Percentiles rank a stretch among this genome's conserved stretches.
Conservation (phyloP, 2,888 invertebrate genomes). For the Torymus texanus region DNA sequence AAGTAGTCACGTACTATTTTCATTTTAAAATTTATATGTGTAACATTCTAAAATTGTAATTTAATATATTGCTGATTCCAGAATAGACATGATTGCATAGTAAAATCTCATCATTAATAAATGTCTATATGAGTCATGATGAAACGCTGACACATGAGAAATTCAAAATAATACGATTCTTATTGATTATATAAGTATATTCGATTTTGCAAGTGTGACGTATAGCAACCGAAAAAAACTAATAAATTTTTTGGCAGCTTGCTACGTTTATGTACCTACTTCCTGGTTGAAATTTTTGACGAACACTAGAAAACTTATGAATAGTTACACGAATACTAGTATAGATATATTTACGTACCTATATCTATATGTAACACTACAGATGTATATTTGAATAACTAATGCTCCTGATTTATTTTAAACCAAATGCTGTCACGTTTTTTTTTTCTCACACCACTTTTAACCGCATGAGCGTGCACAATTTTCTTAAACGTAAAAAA, state of each 20-base stretch:
- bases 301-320: slow-evolving; percentile 26
- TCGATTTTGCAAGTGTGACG: slow-evolving; percentile 17
- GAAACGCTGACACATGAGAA: no score
- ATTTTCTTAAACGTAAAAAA: no score
- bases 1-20: no score
- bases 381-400: not conserved
- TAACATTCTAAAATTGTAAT: no score
- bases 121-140: no score
- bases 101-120: no score
- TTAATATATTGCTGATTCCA: no score
- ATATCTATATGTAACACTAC: not conserved
- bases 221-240: slow-evolving; percentile 2
- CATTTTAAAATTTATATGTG: no score
- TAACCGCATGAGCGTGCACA: no score
- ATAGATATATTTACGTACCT: slow-evolving; percentile 13
- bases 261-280: slow-evolving; percentile 7
- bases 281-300: slow-evolving; percentile 47
- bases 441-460: not conserved
- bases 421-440: not conserved
- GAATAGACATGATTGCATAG: no score
- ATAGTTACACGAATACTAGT: not conserved
- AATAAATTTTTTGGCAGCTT: slow-evolving; percentile 43
- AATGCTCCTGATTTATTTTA: slow-evolving; percentile 10
- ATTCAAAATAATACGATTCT: not conserved
- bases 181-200: slow-evolving; percentile 12